Base-by-base conservation (phyloP, 2,888 invertebrate genomes). In the Drosophila mimica region DNA sequence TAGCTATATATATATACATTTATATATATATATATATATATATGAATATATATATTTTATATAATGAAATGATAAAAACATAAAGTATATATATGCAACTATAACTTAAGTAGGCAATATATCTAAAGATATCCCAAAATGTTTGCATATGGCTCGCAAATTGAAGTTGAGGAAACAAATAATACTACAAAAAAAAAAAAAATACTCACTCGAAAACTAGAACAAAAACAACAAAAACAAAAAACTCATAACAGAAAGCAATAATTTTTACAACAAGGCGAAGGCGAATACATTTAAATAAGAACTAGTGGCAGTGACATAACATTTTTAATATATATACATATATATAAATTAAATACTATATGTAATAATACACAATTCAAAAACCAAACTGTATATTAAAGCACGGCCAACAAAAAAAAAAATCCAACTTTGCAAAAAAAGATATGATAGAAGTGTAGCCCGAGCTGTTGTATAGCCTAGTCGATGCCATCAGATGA, bases 81-180 rank as follows among this genome's bases (percentile, higher is more conserved):
- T 38, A 84, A 76, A 79, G 60, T 58, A 57, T 65, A 69, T 76
- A 76, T 81, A 81, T 88, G 82, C 78, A 81, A 81, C 74, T 74
- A 61, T 79, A 70, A 63, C 74, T 61, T 79, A 79, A 79, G 79
- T 79, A 81, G 79, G 78, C 72, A 75, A 75, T 79, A 69, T 85
- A 89, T 76, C 79, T 76, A 77, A 81, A 67, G 73, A 79, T 82
- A 87, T 71, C 73, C 64, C 71, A 61, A 66, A 79, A 59, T 68
- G 90, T 89, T 85, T 89, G 88, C 90, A 82, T 67, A 89, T 77
- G 86, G 89, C 88, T 84, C 88, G 86, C 78, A 80, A 79, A 73
- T 61, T 67, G 65, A 79, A 79, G 71, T 84, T 83, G 70, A 89
- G 79, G 69, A 61, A 75, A 72, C 60, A 66, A 74, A 40, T 62